Evolutionary conservation across 2,797 vertebrate species (phyloP), one percentile per base, ranked within the genome.

Genomic region (Hephaestus fuliginosus): DNA sequence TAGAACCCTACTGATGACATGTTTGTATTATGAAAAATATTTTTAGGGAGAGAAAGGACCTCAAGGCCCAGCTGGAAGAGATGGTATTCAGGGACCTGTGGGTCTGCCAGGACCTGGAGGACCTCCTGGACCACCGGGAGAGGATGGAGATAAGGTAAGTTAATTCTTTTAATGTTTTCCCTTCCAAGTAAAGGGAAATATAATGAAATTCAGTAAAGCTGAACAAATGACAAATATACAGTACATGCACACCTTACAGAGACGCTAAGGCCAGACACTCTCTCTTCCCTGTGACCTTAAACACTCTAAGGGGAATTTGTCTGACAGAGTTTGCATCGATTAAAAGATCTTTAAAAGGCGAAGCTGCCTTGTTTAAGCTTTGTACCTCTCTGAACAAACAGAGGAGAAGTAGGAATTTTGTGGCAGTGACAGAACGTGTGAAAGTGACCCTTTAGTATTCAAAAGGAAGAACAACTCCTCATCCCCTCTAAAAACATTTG

Each of bases 81-180:
- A 99, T 0, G 98, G 98, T 58, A 97, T 99, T 90, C 98, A 99
- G 86, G 98, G 98, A 74, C 98, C 98, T 0, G 98, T 99, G 80
- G 98, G 98, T 75, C 96, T 99, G n/a, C 98, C 98, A 0, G 98
- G 98, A 56, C 98, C 98, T 0, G 98, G 98, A 55, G 98, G 98
- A 91, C 97, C 98, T 0, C 97, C 97, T 0, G 98, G 98, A 17
- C 97, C 98, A 70, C 98, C 98, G 0, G 98, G 98, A 89, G 98
- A 99, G 93, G 98, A 99, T 0, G 98, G 98, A 82, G 98, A 99
- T 90, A 99, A 99, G 97, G 98, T 98, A 88, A 64, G 76, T 83
- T 33, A 3, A 56, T 77, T 52, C 76, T 36, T 22, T 78, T 36
- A n/a, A 18, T 62, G 7, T 36, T 74, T 68, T 28, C 1, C 12